Conservation (phyloP, 2,797 vertebrate species). For the Threskiornis aethiopicus region DNA sequence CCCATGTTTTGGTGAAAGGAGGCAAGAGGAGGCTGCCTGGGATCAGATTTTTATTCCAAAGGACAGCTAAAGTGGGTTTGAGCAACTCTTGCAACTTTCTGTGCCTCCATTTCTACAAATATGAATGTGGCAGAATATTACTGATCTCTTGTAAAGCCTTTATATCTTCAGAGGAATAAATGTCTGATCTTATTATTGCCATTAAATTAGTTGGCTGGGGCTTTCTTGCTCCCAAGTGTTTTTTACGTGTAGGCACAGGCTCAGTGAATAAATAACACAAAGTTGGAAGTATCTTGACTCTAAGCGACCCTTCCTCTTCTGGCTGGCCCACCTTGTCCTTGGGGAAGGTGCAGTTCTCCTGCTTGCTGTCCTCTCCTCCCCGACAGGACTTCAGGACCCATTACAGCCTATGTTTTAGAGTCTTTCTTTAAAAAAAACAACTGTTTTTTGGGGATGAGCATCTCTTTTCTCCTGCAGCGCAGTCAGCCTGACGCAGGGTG, state of each 20-base stretch:
- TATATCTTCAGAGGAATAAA: neutral
- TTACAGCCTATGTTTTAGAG: neutral
- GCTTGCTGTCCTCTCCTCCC: neutral
- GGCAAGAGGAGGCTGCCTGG: neutral
- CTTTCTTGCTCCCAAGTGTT: neutral
- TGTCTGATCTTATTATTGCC: neutral
- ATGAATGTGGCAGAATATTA: neutral
- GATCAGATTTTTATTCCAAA: neutral
- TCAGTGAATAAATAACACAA: neutral
- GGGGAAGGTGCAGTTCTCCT: neutral
- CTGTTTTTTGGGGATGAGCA: rapidly evolving
- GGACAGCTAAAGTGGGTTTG: neutral
- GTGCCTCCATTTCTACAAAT: neutral
- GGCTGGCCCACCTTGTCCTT: neutral
- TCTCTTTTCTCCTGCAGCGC: neutral
- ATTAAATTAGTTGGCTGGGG: neutral
- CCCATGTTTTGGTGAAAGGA: neutral
- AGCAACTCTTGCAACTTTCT: neutral
- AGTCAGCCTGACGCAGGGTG: neutral
- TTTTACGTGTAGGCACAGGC: neutral
- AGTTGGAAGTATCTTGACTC: neutral
- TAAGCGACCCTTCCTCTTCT: neutral
- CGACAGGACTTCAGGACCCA: neutral
- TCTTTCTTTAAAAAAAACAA: neutral
- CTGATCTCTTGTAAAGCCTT: neutral